Evolutionary conservation across 2,797 vertebrate genomes (phyloP), one percentile per base, ranked within the genome.

Genomic region (Champsocephalus esox): DNA sequence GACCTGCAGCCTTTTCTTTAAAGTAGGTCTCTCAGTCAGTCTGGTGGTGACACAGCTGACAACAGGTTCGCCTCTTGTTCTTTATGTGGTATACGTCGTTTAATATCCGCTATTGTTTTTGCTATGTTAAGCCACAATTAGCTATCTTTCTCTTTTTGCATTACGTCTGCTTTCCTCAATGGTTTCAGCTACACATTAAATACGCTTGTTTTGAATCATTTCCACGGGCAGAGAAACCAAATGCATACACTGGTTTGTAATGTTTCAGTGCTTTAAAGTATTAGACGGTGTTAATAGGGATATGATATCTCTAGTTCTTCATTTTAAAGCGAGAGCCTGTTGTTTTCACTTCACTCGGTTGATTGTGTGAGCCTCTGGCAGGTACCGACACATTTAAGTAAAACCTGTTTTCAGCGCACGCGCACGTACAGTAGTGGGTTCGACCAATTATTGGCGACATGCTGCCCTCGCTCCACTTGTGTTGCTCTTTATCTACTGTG

Each of bases 1-100:
- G 87, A 90, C 89, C 0, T 88, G 85, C 82, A 93, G 90, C 79
- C 75, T 6, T 51, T 84, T 93, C 68, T 92, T 90, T 69, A 82
- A 73, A 91, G 95, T 95, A 95, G 86, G 94, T 95, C 34, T 80
- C 60, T 68, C 28, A 5, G 52, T 69, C 51, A 69, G 21, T 58
- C 24, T 34, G 6, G 21, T 45, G 8, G 55, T 52, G 9, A 34
- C 21, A 41, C 45, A 55, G 73, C 45, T 66, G 64, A 66, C 67
- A 67, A 13, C 75, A 63, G 68, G 66, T 60, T 79, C 43, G 1
- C 9, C 54, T 24, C n/a, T 21, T 70, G 62, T 81, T 81, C 79
- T 38, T 65, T 73, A 38, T 63, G 43, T 45, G 34, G 6, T 38
- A 2, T 5, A 50, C 59, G 54, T 72, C 12, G 2, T 72, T 59